These are phyloP conservation scores for Metridium senile DNA, from an alignment of 92 coral and sea anemone species.

Conservation along the genomic window DNA sequence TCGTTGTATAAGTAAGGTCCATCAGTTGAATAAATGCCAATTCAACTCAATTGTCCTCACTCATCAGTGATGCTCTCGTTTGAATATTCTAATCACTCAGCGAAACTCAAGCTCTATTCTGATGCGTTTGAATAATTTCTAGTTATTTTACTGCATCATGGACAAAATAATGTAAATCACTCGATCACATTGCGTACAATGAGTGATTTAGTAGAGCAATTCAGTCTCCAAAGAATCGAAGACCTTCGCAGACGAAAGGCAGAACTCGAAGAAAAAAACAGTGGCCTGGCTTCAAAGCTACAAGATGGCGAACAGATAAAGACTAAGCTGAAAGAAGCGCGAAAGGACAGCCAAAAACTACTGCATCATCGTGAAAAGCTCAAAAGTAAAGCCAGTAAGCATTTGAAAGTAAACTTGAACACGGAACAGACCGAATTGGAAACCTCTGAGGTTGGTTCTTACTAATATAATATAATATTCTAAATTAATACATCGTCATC, in stretches of 20 bases:
- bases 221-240: not conserved
- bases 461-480: too few species aligned
- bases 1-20: too few species aligned
- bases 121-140: not conserved
- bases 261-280: constrained; percentile 19
- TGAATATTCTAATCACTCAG: too few species aligned
- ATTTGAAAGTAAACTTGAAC: too few species aligned
- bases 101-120: not conserved
- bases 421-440: too few species aligned
- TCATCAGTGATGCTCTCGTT: too few species aligned
- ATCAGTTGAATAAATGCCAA: too few species aligned
- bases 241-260: constrained; percentile 15
- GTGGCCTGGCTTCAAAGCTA: constrained; percentile 2
- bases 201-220: constrained; percentile 21
- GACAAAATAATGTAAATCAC: not conserved
- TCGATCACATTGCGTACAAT: not conserved
- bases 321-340: constrained; percentile 52
- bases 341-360: constrained; percentile 58
- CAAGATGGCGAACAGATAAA: constrained; percentile 66
- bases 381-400: constrained; percentile 1
- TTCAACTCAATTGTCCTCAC: too few species aligned
- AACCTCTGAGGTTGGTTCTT: not conserved
- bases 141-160: not conserved
- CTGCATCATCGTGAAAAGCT: constrained; percentile 54
- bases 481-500: too few species aligned